Evolutionary conservation across 2,113 vertebrate genomes (phyloP), one percentile per base, ranked within the genome.

Genomic region (Pycnonotus jocosus): DNA sequence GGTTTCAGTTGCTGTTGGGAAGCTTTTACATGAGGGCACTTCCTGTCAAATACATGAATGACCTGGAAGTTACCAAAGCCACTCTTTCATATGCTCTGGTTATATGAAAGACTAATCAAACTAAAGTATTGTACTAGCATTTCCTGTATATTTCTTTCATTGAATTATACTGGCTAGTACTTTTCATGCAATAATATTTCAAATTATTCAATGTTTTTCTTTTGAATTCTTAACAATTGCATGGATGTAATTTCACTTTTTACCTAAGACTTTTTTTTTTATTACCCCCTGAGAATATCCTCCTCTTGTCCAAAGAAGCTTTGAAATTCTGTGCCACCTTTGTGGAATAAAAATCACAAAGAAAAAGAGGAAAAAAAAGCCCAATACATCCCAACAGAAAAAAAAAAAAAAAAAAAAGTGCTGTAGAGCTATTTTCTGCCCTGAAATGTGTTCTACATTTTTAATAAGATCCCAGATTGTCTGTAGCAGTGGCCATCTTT

Each of bases 401-500:
- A 33, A 70, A 77, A n/a, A 72, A 19, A 66, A 22, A 66, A 51
- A 45, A 27, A 64, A 69, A 30, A 97, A 97, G 96, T 97, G 96
- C 95, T 96, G 70, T 95, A 94, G 88, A 95, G 95, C 94, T 98
- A 88, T 97, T 97, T 98, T 97, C 92, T 97, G 95, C 89, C 96
- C 80, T 94, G 60, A 95, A 95, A 97, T 95, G 94, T 97, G 95
- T 96, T 97, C 84, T 95, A 88, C 95, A 95, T 98, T 94, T 97
- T 97, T 97, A 98, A 97, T 98, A 98, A 98, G 98, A 98, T 96
- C 97, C 97, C 97, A 98, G 97, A 97, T 96, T 95, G 95, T 97
- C 93, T 95, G 79, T 97, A 95, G 95, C 93, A 95, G 91, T 96
- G 88, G 92, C 97, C 92, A 93, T 90, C 95, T 94, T 95, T 97